Percentiles rank a stretch among this genome's conserved stretches.
These are phyloP conservation scores for Tachystola acroxantha DNA, from an alignment of 2,888 invertebrate genomes.

Conservation along the genomic window DNA sequence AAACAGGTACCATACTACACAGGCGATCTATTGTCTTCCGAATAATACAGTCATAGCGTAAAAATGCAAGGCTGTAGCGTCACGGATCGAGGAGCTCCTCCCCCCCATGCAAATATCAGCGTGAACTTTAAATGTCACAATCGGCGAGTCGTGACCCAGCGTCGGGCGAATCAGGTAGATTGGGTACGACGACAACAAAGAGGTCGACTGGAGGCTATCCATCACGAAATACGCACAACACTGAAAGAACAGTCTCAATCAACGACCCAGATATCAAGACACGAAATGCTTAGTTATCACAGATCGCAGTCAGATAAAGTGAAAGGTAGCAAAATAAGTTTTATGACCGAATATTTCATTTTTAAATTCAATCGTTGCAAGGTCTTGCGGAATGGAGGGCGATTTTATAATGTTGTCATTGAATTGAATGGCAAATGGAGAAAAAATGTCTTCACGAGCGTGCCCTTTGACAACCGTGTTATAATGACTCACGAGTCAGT, in stretches of 20 bases:
- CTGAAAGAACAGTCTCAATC: background rate
- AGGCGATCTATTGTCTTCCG: conserved; percentile 4
- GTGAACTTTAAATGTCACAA: conserved; percentile 72
- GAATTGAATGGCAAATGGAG: no score
- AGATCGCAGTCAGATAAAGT: no score
- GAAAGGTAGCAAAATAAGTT: background rate
- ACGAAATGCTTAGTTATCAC: background rate
- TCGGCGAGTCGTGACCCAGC: conserved; percentile 33
- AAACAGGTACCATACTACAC: no score
- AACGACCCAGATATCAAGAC: background rate
- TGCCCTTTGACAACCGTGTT: no score
- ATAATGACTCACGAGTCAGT: no score
- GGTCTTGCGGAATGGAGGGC: no score
- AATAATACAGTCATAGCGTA: conserved; percentile 12
- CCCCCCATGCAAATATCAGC: conserved; percentile 56
- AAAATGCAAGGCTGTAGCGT: conserved; percentile 20
- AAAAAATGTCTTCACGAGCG: no score
- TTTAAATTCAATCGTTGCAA: no score
- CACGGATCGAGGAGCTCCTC: conserved; percentile 31
- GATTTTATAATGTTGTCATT: no score
- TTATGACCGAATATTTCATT: no score
- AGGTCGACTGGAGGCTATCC: conserved; percentile 6
- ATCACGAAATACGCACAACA: conserved; percentile 4
- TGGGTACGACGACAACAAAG: conserved; percentile 4
- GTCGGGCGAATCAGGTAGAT: background rate